Percentiles rank a stretch among this genome's conserved stretches.
Evolutionary conservation across 1,140 invertebrate species (phyloP).

Genomic region (Paralvinella palmiformis): DNA sequence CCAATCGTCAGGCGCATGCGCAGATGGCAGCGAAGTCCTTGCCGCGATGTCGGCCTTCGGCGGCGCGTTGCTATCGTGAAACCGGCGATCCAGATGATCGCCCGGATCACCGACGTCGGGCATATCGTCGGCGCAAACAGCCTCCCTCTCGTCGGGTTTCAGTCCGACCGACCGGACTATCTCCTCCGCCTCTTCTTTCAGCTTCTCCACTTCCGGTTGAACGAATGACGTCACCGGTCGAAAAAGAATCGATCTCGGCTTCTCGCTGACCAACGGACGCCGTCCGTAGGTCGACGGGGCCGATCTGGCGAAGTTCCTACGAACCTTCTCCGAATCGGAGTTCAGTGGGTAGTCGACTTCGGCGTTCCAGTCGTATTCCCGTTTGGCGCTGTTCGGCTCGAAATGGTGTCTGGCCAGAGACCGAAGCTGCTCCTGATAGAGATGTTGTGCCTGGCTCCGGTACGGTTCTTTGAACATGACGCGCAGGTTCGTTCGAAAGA

Average conservation of each 20-base stretch:
- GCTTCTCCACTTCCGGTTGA: constrained; percentile 32
- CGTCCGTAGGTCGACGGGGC: constrained; percentile 28
- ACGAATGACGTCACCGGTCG: constrained; percentile 31
- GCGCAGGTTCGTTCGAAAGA: constrained; percentile 36
- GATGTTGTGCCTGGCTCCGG: constrained; percentile 24
- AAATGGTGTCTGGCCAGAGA: constrained; percentile 37
- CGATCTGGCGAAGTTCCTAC: constrained; percentile 27
- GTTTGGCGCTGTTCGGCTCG: constrained; percentile 29
- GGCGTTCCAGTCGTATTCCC: constrained; percentile 23
- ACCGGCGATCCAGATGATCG: constrained; percentile 4
- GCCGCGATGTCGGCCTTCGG: not conserved
- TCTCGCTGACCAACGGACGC: constrained; percentile 21
- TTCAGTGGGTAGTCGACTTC: constrained; percentile 25
- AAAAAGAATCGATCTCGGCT: constrained; percentile 29
- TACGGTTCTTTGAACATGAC: constrained; percentile 44
- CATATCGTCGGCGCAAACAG: not conserved
- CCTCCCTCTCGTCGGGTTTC: constrained; percentile 20
- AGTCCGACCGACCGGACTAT: constrained; percentile 32
- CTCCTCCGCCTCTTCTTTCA: constrained; percentile 35
- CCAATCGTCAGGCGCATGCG: too few relatives aligned
- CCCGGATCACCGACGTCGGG: not conserved
- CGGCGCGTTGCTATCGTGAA: constrained; percentile 15
- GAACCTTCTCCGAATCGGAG: constrained; percentile 31
- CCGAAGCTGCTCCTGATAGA: constrained; percentile 31
- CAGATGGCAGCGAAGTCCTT: not conserved